phyloP scores from a whole-genome alignment of 2,797 vertebrate genomes.

The Ctenopoma multispine region DNA sequence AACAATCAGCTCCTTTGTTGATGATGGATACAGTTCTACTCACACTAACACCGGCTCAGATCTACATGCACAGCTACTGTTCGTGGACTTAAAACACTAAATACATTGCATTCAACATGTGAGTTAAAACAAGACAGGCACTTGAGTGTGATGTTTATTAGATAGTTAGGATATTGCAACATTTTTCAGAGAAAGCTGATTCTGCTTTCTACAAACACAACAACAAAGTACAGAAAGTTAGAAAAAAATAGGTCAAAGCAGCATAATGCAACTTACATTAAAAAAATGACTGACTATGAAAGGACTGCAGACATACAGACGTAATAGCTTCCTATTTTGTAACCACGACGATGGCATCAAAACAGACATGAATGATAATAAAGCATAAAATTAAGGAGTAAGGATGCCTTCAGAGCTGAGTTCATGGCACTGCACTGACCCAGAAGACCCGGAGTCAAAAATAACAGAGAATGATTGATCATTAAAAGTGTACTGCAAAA shows the following conservation, averaged over 20 bases:
- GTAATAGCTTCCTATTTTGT: background rate
- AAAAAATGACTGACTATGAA: background rate
- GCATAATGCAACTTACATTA: background rate
- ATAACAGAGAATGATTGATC: conserved; percentile 1
- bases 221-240: background rate
- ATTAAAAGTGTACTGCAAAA: background rate
- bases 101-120: background rate
- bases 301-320: background rate
- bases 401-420: background rate
- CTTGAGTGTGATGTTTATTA: background rate
- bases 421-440: background rate
- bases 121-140: background rate
- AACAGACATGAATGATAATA: conserved; percentile 1
- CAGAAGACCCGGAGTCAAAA: background rate
- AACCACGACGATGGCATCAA: background rate
- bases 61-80: background rate
- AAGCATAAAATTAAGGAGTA: background rate
- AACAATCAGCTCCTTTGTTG: conserved; percentile 67
- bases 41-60: conserved; percentile 33
- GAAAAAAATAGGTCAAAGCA: background rate
- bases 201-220: background rate
- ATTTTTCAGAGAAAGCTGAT: background rate
- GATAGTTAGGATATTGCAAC: background rate
- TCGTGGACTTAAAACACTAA: conserved; percentile 10
- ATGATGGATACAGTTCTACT: conserved; percentile 24